A percentile compares a stretch with the other conserved stretches of the same genome.
phyloP scores from a whole-genome alignment of 2,797 vertebrate species.

The Protonibea diacanthus region DNA sequence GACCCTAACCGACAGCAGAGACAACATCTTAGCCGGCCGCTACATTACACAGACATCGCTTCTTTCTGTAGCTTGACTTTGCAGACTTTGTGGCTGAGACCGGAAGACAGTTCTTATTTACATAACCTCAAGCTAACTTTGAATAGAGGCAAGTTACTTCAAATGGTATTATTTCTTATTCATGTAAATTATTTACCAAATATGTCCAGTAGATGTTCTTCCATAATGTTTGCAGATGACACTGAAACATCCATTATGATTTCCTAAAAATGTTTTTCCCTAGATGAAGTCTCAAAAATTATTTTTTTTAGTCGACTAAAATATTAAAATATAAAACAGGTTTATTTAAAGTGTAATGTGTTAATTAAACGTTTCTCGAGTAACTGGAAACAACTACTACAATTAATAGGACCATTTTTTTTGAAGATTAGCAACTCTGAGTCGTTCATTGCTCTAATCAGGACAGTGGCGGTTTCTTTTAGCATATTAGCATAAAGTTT shows the following conservation, averaged over 20 bases:
- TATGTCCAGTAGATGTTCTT: not conserved
- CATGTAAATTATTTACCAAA: not conserved
- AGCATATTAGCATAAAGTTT: too few relatives aligned
- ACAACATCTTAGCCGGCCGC: conserved; percentile 25
- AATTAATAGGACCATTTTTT: too few relatives aligned
- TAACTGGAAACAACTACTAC: too few relatives aligned
- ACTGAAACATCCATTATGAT: not conserved
- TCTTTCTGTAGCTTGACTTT: conserved; percentile 21
- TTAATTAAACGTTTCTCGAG: too few relatives aligned
- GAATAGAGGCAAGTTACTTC: not conserved
- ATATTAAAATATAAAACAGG: too few relatives aligned
- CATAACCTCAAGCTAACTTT: not conserved
- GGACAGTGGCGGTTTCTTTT: too few relatives aligned
- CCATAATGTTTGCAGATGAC: too few relatives aligned
- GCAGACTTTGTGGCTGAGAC: conserved; percentile 9
- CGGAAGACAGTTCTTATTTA: not conserved
- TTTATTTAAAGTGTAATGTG: too few relatives aligned
- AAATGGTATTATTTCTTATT: not conserved
- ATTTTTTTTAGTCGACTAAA: too few relatives aligned
- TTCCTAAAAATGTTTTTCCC: not conserved
- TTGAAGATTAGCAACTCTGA: too few relatives aligned
- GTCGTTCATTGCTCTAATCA: too few relatives aligned
- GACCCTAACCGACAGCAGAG: conserved; percentile 37
- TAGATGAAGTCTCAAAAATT: not conserved
- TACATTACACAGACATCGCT: conserved; percentile 20